A percentile compares a stretch with the other conserved stretches of the same genome.
phyloP scores from a whole-genome alignment of 1,140 invertebrate species.

The Ganaspis sp. region DNA sequence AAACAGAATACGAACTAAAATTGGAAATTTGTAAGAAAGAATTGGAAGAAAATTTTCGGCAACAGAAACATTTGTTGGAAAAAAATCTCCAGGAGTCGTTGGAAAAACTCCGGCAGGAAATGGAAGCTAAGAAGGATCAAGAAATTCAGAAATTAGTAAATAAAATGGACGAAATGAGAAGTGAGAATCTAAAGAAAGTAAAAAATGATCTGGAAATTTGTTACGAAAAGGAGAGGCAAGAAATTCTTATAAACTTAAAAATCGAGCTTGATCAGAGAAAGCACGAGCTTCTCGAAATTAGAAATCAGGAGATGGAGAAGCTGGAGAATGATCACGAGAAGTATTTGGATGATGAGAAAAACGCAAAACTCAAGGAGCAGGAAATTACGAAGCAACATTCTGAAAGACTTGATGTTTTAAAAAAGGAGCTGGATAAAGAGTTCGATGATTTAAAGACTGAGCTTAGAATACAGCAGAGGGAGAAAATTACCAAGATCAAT shows the following conservation, averaged over 20 bases:
- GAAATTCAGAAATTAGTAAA: constrained; percentile 71
- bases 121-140: constrained; percentile 66
- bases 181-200: constrained; percentile 67
- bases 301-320: constrained; percentile 67
- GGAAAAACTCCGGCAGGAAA: constrained; percentile 69
- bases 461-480: constrained; percentile 73
- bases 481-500: constrained; percentile 78
- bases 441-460: constrained; percentile 71
- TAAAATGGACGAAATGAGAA: constrained; percentile 67
- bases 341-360: constrained; percentile 64
- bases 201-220: constrained; percentile 67
- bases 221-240: constrained; percentile 69
- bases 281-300: constrained; percentile 65
- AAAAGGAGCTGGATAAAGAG: constrained; percentile 68
- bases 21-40: constrained; percentile 70
- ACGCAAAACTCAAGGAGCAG: constrained; percentile 62
- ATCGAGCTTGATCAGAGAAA: constrained; percentile 67
- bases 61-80: constrained; percentile 77
- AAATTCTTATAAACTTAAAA: constrained; percentile 69
- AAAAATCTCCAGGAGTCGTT: constrained; percentile 68
- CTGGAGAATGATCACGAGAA: constrained; percentile 67
- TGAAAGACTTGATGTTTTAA: constrained; percentile 64
- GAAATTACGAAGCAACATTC: constrained; percentile 65
- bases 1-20: constrained; percentile 61
- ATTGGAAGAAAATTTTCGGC: constrained; percentile 72